Percentiles rank a stretch among this genome's conserved stretches.
These are phyloP conservation scores for Tortrix viridana DNA, from an alignment of 2,888 invertebrate species.

Conservation along the genomic window DNA sequence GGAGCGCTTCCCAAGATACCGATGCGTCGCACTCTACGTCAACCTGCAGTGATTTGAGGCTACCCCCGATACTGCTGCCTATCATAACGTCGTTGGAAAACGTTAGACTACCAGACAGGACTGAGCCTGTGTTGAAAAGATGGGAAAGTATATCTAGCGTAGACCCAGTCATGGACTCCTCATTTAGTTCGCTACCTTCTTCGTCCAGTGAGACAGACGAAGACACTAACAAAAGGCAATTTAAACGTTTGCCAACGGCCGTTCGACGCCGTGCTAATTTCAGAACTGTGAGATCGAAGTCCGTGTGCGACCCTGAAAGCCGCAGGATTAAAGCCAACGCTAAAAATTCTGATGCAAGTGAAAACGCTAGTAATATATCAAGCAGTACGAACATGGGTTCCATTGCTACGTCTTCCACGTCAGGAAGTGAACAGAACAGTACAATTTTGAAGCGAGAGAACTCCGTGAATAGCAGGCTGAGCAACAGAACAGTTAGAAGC, in stretches of 20 bases:
- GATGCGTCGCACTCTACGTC: conserved; percentile 85
- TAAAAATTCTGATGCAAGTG: conserved; percentile 69
- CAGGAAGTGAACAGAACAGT: conserved; percentile 75
- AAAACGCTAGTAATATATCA: conserved; percentile 76
- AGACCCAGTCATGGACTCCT: conserved; percentile 88
- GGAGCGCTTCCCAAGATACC: conserved; percentile 85
- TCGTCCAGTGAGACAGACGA: conserved; percentile 79
- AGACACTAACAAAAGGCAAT: conserved; percentile 65
- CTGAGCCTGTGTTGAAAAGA: conserved; percentile 74
- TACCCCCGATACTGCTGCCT: conserved; percentile 89
- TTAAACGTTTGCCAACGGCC: conserved; percentile 72
- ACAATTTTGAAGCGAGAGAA: conserved; percentile 70
- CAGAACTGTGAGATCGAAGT: conserved; percentile 72
- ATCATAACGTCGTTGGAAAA: conserved; percentile 87
- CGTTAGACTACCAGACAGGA: conserved; percentile 69
- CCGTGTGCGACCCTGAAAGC: conserved; percentile 79
- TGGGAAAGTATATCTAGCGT: conserved; percentile 88
- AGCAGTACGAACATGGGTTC: conserved; percentile 73
- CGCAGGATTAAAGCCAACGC: conserved; percentile 56
- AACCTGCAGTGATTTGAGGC: conserved; percentile 85
- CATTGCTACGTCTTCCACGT: conserved; percentile 74
- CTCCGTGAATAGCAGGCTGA: conserved; percentile 66
- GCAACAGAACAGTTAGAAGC: conserved; percentile 77
- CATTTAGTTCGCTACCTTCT: conserved; percentile 84
- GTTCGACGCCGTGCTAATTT: conserved; percentile 72